Evolutionary conservation across 2,888 invertebrate genomes (phyloP), one percentile per base, ranked within the genome.

Genomic region (Hoplodrina blanda): DNA sequence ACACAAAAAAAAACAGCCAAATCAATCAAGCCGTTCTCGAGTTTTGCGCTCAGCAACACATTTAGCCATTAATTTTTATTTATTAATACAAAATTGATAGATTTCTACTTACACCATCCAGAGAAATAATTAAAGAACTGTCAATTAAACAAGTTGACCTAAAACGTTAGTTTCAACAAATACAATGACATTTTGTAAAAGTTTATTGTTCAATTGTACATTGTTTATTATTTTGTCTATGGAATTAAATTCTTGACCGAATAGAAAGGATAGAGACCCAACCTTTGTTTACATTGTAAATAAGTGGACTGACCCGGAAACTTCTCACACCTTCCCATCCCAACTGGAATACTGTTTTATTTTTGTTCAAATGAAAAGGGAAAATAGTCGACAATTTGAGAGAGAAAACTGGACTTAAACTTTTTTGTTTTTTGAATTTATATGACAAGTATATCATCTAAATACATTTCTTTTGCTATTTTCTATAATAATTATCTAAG

Each of bases 291-390:
- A 80, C 83, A 71, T 76, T 77, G 83, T 81, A 85, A 86, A 84
- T 83, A 85, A 81, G 78, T 69, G 78, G 76, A 81, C 74, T 81
- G 88, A 88, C 79, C 83, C 81, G 78, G 79, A 85, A 86, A 82
- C 69, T 79, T 66, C 17, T 77, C 67, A 68, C 66, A 69, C 82
- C 64, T 83, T 19, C 4, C 57, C 1, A n/a, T 46, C 46, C 52
- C 37, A 37, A 33, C 30, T 46, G 61, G 15, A 59, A 57, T 53
- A 57, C 64, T 66, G 69, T 70, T 80, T 60, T 49, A 69, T 67
- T 66, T 66, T 49, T 49, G 19, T 74, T 65, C 8, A 15, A 25
- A 52, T 7, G 13, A 0, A 25, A 76, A 66, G 4, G 25, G n/a
- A 53, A 50, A 53, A 73, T 52, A 25, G 19, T 30, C 19, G 6